These are phyloP conservation scores for Holcopasites calliopsidis DNA, from an alignment of 1,140 invertebrate species.

Conservation along the genomic window DNA sequence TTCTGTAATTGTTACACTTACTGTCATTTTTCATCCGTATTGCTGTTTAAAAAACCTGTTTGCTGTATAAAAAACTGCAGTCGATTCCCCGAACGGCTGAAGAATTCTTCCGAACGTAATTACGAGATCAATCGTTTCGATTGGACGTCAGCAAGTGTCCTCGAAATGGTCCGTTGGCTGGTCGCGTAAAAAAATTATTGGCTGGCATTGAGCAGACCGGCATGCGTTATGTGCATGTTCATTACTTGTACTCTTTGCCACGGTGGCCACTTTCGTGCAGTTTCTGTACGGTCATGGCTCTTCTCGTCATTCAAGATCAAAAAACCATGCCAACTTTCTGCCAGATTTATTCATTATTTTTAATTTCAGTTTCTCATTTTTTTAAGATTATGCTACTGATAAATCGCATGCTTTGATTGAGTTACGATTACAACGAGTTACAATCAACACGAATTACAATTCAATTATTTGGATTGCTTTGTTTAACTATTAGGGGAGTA, in stretches of 20 bases:
- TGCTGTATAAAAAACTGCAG: too few relatives aligned
- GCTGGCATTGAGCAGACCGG: background rate
- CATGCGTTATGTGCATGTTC: background rate
- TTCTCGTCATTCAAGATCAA: background rate
- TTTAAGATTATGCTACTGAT: too few relatives aligned
- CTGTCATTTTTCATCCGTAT: background rate
- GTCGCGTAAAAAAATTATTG: background rate
- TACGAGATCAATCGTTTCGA: slow-evolving; percentile 27
- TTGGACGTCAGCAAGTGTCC: slow-evolving; percentile 4
- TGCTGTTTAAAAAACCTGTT: too few relatives aligned
- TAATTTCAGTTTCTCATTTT: too few relatives aligned
- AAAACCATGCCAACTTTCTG: too few relatives aligned
- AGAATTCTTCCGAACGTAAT: slow-evolving; percentile 16
- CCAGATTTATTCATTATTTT: background rate
- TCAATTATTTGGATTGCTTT: too few relatives aligned
- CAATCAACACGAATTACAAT: too few relatives aligned
- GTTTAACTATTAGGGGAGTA: too few relatives aligned
- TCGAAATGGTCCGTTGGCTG: slow-evolving; percentile 33
- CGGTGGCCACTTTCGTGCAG: background rate
- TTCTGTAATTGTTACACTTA: background rate
- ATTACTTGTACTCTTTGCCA: slow-evolving; percentile 13
- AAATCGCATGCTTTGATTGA: too few relatives aligned
- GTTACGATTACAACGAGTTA: too few relatives aligned
- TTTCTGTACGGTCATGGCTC: background rate
- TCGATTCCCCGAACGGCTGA: background rate